phyloP scores from a whole-genome alignment of 1,140 invertebrate genomes.

The Asobara japonica region DNA sequence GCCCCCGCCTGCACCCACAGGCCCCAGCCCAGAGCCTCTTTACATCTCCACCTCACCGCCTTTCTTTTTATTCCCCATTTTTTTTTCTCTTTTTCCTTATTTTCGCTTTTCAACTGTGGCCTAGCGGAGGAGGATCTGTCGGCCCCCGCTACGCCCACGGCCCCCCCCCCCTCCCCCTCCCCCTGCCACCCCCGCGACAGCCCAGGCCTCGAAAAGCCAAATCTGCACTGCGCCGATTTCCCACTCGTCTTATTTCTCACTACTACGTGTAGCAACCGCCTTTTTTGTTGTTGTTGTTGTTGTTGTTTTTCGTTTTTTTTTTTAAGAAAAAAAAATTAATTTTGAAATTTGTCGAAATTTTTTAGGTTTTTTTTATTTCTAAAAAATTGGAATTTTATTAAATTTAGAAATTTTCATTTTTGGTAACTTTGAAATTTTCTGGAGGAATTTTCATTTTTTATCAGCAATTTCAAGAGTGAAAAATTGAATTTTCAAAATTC shows the following conservation, averaged over 20 bases:
- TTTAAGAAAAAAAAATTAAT: neutral
- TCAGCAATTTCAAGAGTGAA: too few relatives aligned
- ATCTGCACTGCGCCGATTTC: constrained; percentile 33
- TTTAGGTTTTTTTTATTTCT: too few relatives aligned
- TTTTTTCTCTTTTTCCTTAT: constrained; percentile 35
- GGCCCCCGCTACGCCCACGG: constrained; percentile 53
- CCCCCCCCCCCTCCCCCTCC: constrained; percentile 18
- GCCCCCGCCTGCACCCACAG: neutral
- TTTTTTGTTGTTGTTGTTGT: too few relatives aligned
- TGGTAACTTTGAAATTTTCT: too few relatives aligned
- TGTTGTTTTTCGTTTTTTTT: neutral
- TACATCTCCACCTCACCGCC: neutral
- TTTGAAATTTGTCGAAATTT: too few relatives aligned
- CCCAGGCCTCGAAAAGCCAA: constrained; percentile 27
- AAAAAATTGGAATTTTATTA: too few relatives aligned
- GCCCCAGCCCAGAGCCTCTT: neutral
- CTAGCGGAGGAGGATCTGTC: constrained; percentile 38
- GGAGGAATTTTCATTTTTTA: too few relatives aligned
- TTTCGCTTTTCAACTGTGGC: constrained; percentile 15
- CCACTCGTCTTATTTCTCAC: constrained; percentile 13
- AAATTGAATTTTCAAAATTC: too few relatives aligned
- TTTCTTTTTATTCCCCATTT: constrained; percentile 27
- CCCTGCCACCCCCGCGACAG: constrained; percentile 8
- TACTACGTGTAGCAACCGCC: neutral
- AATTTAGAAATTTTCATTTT: too few relatives aligned